Evolutionary conservation across 1,140 invertebrate genomes (phyloP).

Genomic region (Xylocopa sonorina): DNA sequence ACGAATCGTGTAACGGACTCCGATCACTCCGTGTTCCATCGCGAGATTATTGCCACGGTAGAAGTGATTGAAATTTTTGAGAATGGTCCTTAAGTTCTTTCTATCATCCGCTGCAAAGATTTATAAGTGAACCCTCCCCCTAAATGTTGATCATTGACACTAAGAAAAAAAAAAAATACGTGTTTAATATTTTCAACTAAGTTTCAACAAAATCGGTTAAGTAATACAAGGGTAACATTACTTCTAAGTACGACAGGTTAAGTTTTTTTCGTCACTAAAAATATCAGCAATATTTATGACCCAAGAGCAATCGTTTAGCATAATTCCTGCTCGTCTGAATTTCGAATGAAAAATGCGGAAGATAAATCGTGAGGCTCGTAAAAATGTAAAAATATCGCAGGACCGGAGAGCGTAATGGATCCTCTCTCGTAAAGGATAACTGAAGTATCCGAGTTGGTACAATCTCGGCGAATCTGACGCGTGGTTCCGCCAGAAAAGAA

Average conservation of each 20-base stretch:
- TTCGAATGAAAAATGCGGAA: neutral
- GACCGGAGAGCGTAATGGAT: neutral
- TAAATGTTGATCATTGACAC: too few relatives aligned
- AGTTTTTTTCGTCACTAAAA: too few relatives aligned
- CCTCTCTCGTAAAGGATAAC: neutral
- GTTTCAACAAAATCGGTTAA: too few relatives aligned
- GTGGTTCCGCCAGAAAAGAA: slow-evolving; percentile 41
- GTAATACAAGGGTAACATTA: too few relatives aligned
- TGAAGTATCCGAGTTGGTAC: slow-evolving; percentile 24
- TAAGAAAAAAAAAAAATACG: too few relatives aligned
- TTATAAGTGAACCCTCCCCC: too few relatives aligned
- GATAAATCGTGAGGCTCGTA: neutral
- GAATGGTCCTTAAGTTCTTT: too few relatives aligned
- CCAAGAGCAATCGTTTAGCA: neutral
- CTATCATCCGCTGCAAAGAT: too few relatives aligned
- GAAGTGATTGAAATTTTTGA: too few relatives aligned
- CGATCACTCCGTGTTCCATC: slow-evolving; percentile 2
- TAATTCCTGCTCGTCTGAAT: neutral
- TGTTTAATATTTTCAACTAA: too few relatives aligned
- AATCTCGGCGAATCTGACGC: slow-evolving; percentile 46
- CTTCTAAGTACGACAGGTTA: too few relatives aligned
- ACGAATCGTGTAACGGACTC: slow-evolving; percentile 14
- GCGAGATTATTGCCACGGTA: too few relatives aligned
- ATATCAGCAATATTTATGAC: neutral
- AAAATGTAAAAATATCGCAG: slow-evolving; percentile 1